Conservation (phyloP, 2,797 vertebrate species). For the Champsocephalus esox region DNA sequence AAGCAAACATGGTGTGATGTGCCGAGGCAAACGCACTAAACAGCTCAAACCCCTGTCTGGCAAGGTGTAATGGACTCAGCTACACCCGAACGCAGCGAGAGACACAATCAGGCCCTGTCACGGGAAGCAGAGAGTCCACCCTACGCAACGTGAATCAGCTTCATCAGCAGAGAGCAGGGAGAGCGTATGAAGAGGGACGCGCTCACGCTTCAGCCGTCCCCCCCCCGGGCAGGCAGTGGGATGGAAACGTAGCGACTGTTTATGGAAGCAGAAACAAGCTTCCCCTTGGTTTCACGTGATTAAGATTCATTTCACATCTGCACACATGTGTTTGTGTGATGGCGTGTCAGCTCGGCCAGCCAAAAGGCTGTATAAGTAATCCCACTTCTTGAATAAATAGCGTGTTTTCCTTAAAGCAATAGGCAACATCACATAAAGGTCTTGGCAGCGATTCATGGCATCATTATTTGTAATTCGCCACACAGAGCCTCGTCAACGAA, state of each 20-base stretch:
- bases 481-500: slow-evolving; percentile 30
- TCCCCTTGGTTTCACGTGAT: slow-evolving; percentile 56
- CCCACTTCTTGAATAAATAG: slow-evolving; percentile 6
- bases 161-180: slow-evolving; percentile 66
- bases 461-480: slow-evolving; percentile 40
- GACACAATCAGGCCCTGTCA: slow-evolving; percentile 61
- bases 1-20: slow-evolving; percentile 52
- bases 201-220: slow-evolving; percentile 57
- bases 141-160: slow-evolving; percentile 51
- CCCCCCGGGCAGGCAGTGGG: slow-evolving; percentile 70
- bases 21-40: slow-evolving; percentile 50
- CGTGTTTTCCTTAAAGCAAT: slow-evolving; percentile 22
- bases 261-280: slow-evolving; percentile 71
- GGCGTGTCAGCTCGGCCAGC: slow-evolving; percentile 21
- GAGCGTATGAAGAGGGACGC: slow-evolving; percentile 52
- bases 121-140: slow-evolving; percentile 49
- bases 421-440: slow-evolving; percentile 17
- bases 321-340: slow-evolving; percentile 40
- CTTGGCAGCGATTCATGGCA: slow-evolving; percentile 27
- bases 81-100: slow-evolving; percentile 45
- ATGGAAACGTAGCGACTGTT: slow-evolving; percentile 73
- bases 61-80: slow-evolving; percentile 60
- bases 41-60: slow-evolving; percentile 61
- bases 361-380: slow-evolving; percentile 42
- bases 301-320: slow-evolving; percentile 63